Percentiles rank a stretch among this genome's conserved stretches.
Evolutionary conservation across 2,113 vertebrate genomes (phyloP).

Genomic region (Lynx canadensis): DNA sequence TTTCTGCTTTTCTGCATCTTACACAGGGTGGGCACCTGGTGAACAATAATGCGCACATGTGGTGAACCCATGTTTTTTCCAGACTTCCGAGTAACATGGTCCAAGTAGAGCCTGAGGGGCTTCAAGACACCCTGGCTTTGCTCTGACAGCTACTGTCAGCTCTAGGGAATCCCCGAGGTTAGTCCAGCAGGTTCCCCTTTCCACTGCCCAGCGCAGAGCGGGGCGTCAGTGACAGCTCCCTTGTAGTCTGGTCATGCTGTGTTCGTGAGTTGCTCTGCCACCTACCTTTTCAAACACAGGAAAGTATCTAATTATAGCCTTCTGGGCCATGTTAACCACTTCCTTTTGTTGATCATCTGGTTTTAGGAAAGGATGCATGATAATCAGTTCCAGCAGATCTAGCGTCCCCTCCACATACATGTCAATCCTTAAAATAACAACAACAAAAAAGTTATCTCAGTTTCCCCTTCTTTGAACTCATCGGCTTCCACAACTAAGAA

Average conservation of each 20-base stretch:
- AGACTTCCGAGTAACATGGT: neutral
- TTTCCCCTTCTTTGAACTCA: neutral
- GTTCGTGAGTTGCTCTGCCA: neutral
- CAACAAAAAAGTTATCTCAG: constrained; percentile 3
- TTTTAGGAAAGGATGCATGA: constrained; percentile 83
- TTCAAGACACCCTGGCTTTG: neutral
- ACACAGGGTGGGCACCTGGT: neutral
- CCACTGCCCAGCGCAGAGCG: neutral
- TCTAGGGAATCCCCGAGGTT: neutral
- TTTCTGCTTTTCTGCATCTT: neutral
- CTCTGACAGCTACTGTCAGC: neutral
- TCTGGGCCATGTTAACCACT: constrained; percentile 81
- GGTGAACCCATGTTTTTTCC: neutral
- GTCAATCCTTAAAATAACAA: constrained; percentile 88
- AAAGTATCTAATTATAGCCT: constrained; percentile 89
- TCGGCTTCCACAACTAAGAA: neutral
- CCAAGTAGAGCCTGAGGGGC: neutral
- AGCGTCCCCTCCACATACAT: constrained; percentile 90
- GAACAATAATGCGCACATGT: fast-evolving
- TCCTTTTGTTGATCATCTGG: constrained; percentile 83
- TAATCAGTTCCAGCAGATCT: constrained; percentile 89
- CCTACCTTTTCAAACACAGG: constrained; percentile 93
- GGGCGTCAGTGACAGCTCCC: neutral
- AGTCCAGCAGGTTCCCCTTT: neutral
- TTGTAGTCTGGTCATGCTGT: neutral